Conservation (phyloP, 1,140 invertebrate species). For the Musca vetustissima region DNA sequence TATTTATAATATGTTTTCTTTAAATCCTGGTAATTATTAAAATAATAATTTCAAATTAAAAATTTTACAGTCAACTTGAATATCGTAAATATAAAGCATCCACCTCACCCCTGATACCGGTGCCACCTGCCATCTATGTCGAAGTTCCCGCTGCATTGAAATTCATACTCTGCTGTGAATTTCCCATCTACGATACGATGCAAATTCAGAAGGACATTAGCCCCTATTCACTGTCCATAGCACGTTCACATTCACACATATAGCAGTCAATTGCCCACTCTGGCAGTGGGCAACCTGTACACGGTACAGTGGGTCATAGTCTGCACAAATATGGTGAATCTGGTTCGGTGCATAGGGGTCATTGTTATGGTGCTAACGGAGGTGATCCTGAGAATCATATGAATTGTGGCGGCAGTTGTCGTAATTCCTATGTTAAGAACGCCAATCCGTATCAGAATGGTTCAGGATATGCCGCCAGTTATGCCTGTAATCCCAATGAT, state of each 20-base stretch:
- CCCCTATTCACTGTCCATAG: slow-evolving; percentile 74
- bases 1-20: no score
- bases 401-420: slow-evolving; percentile 50
- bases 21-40: no score
- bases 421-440: slow-evolving; percentile 46
- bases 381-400: slow-evolving; percentile 49
- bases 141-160: slow-evolving; percentile 81
- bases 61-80: slow-evolving; percentile 69
- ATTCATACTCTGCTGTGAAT: slow-evolving; percentile 83
- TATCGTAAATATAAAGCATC: slow-evolving; percentile 84
- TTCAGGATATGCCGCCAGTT: slow-evolving; percentile 45
- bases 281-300: slow-evolving; percentile 42
- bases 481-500: slow-evolving; percentile 32
- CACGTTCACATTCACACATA: slow-evolving; percentile 76
- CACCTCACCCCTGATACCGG: slow-evolving; percentile 84
- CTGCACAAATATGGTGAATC: slow-evolving; percentile 32
- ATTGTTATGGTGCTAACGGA: slow-evolving; percentile 51
- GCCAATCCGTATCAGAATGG: slow-evolving; percentile 53
- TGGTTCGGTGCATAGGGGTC: slow-evolving; percentile 34
- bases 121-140: slow-evolving; percentile 80
- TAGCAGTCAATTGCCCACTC: slow-evolving; percentile 56
- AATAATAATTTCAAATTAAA: not conserved
- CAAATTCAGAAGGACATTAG: slow-evolving; percentile 68
- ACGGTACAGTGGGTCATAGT: slow-evolving; percentile 35
- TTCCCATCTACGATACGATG: slow-evolving; percentile 79